These are phyloP conservation scores for Scaptomyza polygonia DNA, from an alignment of 2,888 invertebrate species.

Conservation along the genomic window DNA sequence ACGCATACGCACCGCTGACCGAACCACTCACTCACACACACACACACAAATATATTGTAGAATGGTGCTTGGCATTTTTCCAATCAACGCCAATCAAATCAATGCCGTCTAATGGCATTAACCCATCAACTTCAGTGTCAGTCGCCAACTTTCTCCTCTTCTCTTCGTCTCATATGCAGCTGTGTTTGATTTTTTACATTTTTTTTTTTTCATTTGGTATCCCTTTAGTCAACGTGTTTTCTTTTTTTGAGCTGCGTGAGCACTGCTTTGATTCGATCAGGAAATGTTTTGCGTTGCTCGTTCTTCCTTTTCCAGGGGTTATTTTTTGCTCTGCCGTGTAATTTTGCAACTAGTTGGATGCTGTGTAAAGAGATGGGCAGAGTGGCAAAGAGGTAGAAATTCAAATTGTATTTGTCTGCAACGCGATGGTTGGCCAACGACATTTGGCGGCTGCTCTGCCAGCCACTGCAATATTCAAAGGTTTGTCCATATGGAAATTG, in stretches of 20 bases:
- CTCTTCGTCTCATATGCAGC: conserved; percentile 24
- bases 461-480: conserved; percentile 69
- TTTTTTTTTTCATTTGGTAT: conserved; percentile 15
- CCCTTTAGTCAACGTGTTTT: not conserved
- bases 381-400: conserved; percentile 29
- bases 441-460: conserved; percentile 43
- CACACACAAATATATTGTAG: not conserved
- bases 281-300: conserved; percentile 60
- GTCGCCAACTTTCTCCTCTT: conserved; percentile 9
- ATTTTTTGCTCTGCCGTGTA: conserved; percentile 44
- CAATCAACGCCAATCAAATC: conserved; percentile 83
- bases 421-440: conserved; percentile 51
- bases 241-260: conserved; percentile 9
- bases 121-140: conserved; percentile 72
- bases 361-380: conserved; percentile 22
- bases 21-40: conserved; percentile 8
- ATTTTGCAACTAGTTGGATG: conserved; percentile 51
- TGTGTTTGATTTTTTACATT: conserved; percentile 25
- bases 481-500: conserved; percentile 66
- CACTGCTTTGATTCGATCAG: conserved; percentile 73
- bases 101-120: conserved; percentile 81
- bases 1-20: conserved; percentile 50
- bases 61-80: conserved; percentile 58
- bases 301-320: not conserved
- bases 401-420: conserved; percentile 67